Base-by-base conservation (phyloP, 1,140 invertebrate genomes). In the Diachasmimorpha longicaudata region DNA sequence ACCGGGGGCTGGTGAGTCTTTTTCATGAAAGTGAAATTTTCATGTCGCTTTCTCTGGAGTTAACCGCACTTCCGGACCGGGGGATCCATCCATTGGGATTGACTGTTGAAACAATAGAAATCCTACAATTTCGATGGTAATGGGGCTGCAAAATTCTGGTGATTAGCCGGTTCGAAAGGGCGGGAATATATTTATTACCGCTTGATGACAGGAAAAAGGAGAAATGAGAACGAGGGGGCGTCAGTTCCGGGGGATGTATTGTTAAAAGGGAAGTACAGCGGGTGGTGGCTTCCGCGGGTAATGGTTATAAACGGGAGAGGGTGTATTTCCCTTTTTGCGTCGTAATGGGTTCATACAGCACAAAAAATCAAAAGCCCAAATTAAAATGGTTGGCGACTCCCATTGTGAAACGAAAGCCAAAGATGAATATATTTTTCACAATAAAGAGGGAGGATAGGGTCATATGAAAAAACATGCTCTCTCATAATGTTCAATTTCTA, bases 401-500 rank as follows among this genome's bases (percentile, higher is more conserved):
- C 58, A 8, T 3, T 14, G 5, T 31, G 4, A 58, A 9, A 58
- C 3, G n/a, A 19, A 58, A n/a, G 9, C 9, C 44, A n/a, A 21
- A 58, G 21, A 58, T 3, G 2, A 31, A 31, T 31, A 6, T 31
- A 42, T 3, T 10, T 13, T 9, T 4, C 9, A 13, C 1, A 42
- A 42, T 13, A 10, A 1, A 10, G 3, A 42, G 39, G 1, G 39
- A 10, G 2, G 9, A 42, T 1, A 6, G 1, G 9, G 1, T 9
- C 9, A 42, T n/a, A 11, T 42, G 39, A 42, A 42, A 10, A 42
- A 42, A 11, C 9, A 55, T 1, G 11, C 13, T 39, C 71, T 19
- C 14, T 48, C 55, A 55, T 75, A 74, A 71, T 81, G 79, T 23
- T 70, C 55, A 39, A 70, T 58, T 83, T 79, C 16, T 77, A 88